Evolutionary conservation across 2,888 invertebrate species (phyloP), one percentile per base, ranked within the genome.

Genomic region (Timema podura): DNA sequence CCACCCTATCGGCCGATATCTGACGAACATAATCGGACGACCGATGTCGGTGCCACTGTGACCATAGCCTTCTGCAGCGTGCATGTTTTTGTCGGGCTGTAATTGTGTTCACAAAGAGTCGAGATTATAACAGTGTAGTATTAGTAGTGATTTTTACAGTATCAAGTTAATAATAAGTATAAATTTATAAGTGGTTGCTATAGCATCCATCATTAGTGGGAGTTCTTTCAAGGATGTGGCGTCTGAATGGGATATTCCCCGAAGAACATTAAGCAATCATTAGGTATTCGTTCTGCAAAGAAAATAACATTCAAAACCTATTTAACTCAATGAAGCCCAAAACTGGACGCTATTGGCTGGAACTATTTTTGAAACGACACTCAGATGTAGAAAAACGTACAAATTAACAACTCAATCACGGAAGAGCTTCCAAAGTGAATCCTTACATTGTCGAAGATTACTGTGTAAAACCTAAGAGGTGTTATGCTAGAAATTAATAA

Each of bases 401-500:
- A 59, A 59, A 8, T 7, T 44, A 59, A 59, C 59, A 59, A 44
- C 15, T 59, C 30, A 59, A 59, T 59, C 59, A 16, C 11, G 15
- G 59, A 59, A 59, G 59, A 59, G 11, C 59, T 59, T 59, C 59
- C 30, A 59, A 59, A 59, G 30, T 59, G 16, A 59, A 59, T 59
- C 59, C 9, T 59, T 59, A 59, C 59, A 59, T 59, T 59, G 59
- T 59, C 59, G 44, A 16, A 9, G 59, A 59, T 59, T 59, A 59
- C 59, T 59, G 16, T 59, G 8, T 44, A 10, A 59, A 59, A 59
- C n/a, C 59, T 59, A 7, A 59, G 59, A 59, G 30, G 44, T 16
- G 59, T 59, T 5, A 59, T 59, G 15, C 30, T 59, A 59, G 59
- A 59, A 59, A 9, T 10, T 59, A 44, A 15, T 59, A 44, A 44